Evolutionary conservation across 2,113 vertebrate genomes (phyloP).

Genomic region (Trinectes maculatus): DNA sequence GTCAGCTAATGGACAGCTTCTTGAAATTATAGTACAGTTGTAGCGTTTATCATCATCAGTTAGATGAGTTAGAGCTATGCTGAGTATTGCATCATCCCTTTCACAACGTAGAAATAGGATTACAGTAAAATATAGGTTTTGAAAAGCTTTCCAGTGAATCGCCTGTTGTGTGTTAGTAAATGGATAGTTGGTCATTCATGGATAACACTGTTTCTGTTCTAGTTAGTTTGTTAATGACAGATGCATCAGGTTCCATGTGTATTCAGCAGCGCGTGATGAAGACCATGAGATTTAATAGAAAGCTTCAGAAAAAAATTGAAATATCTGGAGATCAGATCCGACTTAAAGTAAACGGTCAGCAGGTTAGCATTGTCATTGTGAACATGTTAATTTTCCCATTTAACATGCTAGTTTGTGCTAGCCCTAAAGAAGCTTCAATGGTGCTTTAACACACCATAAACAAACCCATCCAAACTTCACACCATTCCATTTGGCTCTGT

Average conservation of each 20-base stretch:
- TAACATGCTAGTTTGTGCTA: neutral
- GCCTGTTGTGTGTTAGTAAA: no score
- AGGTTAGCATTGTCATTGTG: neutral
- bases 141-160: no score
- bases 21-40: neutral
- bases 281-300: neutral
- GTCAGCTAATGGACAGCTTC: neutral
- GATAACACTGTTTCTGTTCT: no score
- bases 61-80: no score
- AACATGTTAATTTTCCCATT: neutral
- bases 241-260: neutral
- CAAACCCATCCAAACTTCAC: neutral
- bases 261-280: neutral
- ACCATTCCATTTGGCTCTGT: slow-evolving; percentile 49
- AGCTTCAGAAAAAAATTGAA: neutral
- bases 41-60: neutral
- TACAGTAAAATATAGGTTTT: no score
- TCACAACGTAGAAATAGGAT: no score
- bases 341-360: neutral
- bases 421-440: no score
- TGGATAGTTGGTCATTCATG: no score
- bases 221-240: neutral
- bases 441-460: slow-evolving; percentile 14
- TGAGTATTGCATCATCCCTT: no score
- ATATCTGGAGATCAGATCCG: neutral